phyloP scores from a whole-genome alignment of 2,113 vertebrate genomes.

The Pipra filicauda region DNA sequence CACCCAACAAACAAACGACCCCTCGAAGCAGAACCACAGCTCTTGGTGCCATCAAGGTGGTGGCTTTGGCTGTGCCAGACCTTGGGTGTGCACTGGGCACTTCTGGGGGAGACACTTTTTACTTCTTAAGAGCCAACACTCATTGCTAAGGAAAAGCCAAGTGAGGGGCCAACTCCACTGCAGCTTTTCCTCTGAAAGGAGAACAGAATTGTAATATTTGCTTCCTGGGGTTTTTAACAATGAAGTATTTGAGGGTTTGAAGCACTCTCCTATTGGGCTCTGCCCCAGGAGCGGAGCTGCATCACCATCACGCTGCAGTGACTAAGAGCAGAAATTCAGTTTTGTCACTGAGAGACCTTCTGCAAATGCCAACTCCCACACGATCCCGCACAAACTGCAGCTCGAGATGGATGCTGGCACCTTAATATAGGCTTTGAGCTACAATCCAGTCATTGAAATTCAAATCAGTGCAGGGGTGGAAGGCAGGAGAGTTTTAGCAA shows the following conservation, averaged over 20 bases:
- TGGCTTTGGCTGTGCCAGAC: not conserved
- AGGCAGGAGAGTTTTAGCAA: conserved; percentile 60
- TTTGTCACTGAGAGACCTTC: conserved; percentile 69
- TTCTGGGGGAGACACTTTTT: not conserved
- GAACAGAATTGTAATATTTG: not conserved
- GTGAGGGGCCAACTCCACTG: not conserved
- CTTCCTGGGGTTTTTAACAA: conserved; percentile 65
- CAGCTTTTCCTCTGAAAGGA: not conserved
- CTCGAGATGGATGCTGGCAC: conserved; percentile 64
- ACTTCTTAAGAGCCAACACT: not conserved
- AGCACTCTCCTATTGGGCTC: conserved; percentile 40
- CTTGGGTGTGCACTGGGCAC: not conserved
- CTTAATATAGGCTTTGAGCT: conserved; percentile 60
- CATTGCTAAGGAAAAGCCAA: not conserved
- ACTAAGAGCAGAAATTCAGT: conserved; percentile 63
- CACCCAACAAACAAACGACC: not conserved
- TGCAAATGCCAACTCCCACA: conserved; percentile 70
- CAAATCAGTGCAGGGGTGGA: conserved; percentile 73
- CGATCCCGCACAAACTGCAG: conserved; percentile 48
- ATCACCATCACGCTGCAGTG: conserved; percentile 59
- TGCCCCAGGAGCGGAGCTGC: conserved; percentile 43
- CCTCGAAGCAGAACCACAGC: not conserved
- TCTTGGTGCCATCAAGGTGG: not conserved
- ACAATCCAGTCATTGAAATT: conserved; percentile 70
- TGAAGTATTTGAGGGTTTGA: conserved; percentile 30